Percentiles rank a stretch among this genome's conserved stretches.
phyloP scores from a whole-genome alignment of 1,140 invertebrate genomes.

The Babylonia areolata region DNA sequence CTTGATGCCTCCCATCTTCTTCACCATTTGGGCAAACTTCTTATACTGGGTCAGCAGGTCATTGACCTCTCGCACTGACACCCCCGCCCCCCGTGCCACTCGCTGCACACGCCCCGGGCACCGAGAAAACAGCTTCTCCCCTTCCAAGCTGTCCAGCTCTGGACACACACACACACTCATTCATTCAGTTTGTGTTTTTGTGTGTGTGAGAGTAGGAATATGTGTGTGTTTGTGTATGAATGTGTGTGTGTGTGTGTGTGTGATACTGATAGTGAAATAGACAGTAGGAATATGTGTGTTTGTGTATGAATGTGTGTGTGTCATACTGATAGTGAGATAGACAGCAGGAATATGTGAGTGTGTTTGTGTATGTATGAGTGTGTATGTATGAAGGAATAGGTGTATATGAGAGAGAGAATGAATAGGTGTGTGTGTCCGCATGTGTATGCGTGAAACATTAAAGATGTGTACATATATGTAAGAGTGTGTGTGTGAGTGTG shows the following conservation, averaged over 20 bases:
- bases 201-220: neutral
- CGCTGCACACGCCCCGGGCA: conserved; percentile 89
- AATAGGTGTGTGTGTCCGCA: neutral
- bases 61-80: conserved; percentile 96
- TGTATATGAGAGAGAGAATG: too few species aligned
- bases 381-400: too few species aligned
- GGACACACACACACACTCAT: neutral
- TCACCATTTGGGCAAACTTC: conserved; percentile 99
- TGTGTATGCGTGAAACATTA: neutral
- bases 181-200: neutral
- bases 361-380: neutral
- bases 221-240: neutral
- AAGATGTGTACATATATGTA: too few species aligned
- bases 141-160: conserved; percentile 97
- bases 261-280: too few species aligned
- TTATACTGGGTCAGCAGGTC: conserved; percentile 98
- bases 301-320: too few species aligned
- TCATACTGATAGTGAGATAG: too few species aligned
- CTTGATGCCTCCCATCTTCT: conserved; percentile 99
- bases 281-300: too few species aligned
- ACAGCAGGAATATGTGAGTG: too few species aligned
- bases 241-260: neutral
- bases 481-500: too few species aligned
- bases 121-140: conserved; percentile 97
- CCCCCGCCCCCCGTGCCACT: conserved; percentile 96